Conservation (phyloP, 2,797 vertebrate genomes). For the Sarcoramphus papa region DNA sequence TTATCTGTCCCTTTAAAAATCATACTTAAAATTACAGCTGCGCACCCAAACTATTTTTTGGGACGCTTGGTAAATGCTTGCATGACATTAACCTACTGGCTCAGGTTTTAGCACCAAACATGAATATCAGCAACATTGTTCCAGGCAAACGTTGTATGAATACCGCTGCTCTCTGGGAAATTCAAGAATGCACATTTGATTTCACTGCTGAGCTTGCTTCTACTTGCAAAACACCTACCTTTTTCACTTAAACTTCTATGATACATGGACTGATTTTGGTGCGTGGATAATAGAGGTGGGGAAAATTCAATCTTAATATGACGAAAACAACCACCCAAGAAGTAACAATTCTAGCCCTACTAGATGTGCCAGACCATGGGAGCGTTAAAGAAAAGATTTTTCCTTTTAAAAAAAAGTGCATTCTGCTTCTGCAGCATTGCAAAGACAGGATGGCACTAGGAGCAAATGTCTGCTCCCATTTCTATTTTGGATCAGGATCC, state of each 20-base stretch:
- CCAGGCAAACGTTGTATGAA: not conserved
- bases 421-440: not conserved
- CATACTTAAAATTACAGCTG: not conserved
- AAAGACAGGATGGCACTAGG: not conserved
- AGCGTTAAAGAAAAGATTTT: not conserved
- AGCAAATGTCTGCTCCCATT: not conserved
- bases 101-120: not conserved
- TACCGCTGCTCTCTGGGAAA: not conserved
- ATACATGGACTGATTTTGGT: not conserved
- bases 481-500: not conserved
- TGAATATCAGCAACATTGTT: rapidly evolving
- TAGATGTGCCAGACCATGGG: not conserved
- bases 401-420: not conserved
- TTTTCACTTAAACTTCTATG: not conserved
- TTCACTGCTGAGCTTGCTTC: not conserved
- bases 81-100: not conserved
- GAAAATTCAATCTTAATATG: not conserved
- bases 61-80: not conserved
- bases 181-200: not conserved
- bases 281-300: not conserved
- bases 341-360: not conserved
- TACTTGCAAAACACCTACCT: not conserved
- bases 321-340: not conserved
- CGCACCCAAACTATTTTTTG: not conserved
- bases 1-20: not conserved